These are phyloP conservation scores for Philypnodon macrostomus DNA, from an alignment of 2,797 vertebrate species.

Conservation along the genomic window DNA sequence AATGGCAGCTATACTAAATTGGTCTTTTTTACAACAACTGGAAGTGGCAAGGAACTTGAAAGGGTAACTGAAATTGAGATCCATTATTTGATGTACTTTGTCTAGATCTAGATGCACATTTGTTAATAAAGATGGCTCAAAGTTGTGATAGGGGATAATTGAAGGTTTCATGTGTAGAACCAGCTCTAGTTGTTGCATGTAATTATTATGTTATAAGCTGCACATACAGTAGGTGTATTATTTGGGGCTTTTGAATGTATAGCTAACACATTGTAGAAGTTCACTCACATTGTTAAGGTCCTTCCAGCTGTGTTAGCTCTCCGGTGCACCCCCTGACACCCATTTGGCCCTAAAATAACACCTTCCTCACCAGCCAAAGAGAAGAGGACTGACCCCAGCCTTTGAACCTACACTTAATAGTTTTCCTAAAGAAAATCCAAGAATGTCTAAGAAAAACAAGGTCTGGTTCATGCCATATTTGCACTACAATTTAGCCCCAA, in stretches of 20 bases:
- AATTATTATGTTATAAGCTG: not conserved
- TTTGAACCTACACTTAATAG: conserved; percentile 57
- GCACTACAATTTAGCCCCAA: not conserved
- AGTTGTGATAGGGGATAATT: no score
- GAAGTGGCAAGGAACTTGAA: conserved; percentile 2
- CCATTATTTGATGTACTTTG: not conserved
- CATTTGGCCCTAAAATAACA: conserved; percentile 69
- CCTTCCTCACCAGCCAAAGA: conserved; percentile 40
- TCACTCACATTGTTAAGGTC: conserved; percentile 11
- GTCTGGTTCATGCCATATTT: conserved; percentile 6
- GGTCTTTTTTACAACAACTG: not conserved
- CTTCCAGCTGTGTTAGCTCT: conserved; percentile 58
- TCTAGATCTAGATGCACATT: no score
- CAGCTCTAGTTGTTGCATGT: no score
- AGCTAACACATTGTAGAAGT: not conserved
- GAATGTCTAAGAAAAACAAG: conserved; percentile 28
- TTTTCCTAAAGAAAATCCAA: conserved; percentile 44
- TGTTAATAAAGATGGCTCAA: no score
- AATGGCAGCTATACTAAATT: not conserved
- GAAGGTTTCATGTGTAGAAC: no score
- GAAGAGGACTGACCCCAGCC: conserved; percentile 41
- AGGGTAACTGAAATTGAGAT: not conserved
- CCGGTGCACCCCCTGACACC: conserved; percentile 47
- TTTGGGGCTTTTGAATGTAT: not conserved
- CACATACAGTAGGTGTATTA: no score